Evolutionary conservation across 2,888 invertebrate genomes (phyloP), one percentile per base, ranked within the genome.

Genomic region (Cosmia pyralina): DNA sequence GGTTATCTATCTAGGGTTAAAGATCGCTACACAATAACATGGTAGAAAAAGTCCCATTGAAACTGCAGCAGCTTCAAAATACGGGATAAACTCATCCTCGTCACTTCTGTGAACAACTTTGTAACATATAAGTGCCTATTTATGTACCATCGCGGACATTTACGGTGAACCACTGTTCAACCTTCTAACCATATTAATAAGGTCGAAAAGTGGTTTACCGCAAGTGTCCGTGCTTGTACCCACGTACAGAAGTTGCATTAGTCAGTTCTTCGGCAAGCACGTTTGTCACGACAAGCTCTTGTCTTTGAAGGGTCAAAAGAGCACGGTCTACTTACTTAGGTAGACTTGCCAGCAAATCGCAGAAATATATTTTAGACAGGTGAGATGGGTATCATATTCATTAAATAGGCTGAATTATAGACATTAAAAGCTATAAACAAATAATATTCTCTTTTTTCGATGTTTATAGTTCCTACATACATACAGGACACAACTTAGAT

Each of bases 391-490:
- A 34, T 46, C 41, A 22, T 55, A 48, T 72, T 72, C 7, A 59
- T 34, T 50, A 2, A 50, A 58, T 22, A 52, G 3, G 8, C 28
- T 22, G 22, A 44, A 6, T 60, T 28, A 28, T 2, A 28, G 10
- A 8, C 28, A 13, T 5, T 38, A 15, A 64, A 48, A 50, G 6
- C 22, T 44, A 5, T 46, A 17, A 46, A 46, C n/a, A 50, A 28
- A 19, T 62, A 34, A 71, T 63, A 63, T 58, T 55, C 59, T 41
- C 6, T 2, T 48, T 2, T 8, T 17, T 4, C 13, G 17, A 11
- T 50, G 22, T 69, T 69, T 55, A 69, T 69, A 60, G 48, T 50
- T 50, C 11, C 28, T 46, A 28, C 13, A 44, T 50, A 55, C n/a
- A 28, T 28, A 28, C 28, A 28, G 28, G 28, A 28, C 28, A 28